Evolutionary conservation across 2,113 vertebrate genomes (phyloP).

Genomic region (Takifugu flavidus): DNA sequence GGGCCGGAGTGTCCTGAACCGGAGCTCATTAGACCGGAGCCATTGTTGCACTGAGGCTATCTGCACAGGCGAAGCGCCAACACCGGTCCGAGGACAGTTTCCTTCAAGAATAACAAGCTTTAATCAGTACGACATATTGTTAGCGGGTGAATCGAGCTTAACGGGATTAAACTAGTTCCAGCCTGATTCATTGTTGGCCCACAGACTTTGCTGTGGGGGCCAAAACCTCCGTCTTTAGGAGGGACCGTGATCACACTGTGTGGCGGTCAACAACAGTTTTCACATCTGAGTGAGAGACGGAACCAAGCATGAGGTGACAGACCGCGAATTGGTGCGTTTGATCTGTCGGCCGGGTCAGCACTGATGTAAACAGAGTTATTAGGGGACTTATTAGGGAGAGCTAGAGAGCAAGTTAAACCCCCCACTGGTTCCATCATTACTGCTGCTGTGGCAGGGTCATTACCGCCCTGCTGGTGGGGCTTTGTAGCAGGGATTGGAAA

Average conservation of each 20-base stretch:
- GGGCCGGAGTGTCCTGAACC: conserved; percentile 40
- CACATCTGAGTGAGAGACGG: conserved; percentile 24
- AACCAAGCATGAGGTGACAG: conserved; percentile 38
- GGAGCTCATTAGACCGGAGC: conserved; percentile 58
- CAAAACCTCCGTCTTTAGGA: conserved; percentile 5
- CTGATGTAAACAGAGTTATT: conserved; percentile 73
- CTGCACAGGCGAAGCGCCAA: conserved; percentile 32
- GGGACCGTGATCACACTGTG: neutral
- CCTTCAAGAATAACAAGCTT: conserved; percentile 38
- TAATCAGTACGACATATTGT: conserved; percentile 34
- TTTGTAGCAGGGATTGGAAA: conserved; percentile 65
- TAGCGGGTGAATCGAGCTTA: conserved; percentile 42
- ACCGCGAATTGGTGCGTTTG: conserved; percentile 53
- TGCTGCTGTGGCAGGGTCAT: conserved; percentile 60
- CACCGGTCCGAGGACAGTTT: conserved; percentile 23
- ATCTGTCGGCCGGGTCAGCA: conserved; percentile 58
- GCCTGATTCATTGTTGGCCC: conserved; percentile 23
- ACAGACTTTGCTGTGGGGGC: neutral
- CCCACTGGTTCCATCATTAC: conserved; percentile 73
- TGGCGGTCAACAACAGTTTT: conserved; percentile 30
- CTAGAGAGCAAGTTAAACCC: conserved; percentile 63
- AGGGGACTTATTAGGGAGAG: conserved; percentile 73
- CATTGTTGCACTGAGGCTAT: conserved; percentile 44
- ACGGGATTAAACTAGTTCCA: conserved; percentile 50
- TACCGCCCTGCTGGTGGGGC: conserved; percentile 62